These are phyloP conservation scores for Trachurus trachurus DNA, from an alignment of 2,797 vertebrate species.

Conservation along the genomic window DNA sequence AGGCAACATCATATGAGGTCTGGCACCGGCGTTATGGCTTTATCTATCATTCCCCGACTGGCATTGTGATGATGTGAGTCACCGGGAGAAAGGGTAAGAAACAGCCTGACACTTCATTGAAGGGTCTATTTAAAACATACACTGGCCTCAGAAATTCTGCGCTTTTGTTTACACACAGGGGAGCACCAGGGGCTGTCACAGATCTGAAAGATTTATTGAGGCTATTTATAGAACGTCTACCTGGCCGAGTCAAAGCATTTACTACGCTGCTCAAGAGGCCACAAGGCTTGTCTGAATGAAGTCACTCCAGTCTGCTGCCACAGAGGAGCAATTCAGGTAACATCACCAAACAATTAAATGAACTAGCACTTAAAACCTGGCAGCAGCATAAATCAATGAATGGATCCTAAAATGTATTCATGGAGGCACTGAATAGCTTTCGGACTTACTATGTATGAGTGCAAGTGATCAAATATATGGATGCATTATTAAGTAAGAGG, in stretches of 20 bases:
- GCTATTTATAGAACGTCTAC: conserved; percentile 69
- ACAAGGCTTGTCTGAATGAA: conserved; percentile 31
- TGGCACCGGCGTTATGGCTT: conserved; percentile 44
- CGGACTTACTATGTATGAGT: conserved; percentile 35
- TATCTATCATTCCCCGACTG: conserved; percentile 45
- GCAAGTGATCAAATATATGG: conserved; percentile 5
- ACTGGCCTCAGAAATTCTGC: conserved; percentile 22
- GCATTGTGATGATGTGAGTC: conserved; percentile 52
- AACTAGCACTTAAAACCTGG: conserved; percentile 44
- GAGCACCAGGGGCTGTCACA: conserved; percentile 40
- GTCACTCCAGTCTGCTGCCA: conserved; percentile 28
- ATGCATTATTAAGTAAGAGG: background rate
- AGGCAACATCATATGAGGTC: conserved; percentile 30
- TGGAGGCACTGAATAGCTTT: conserved; percentile 43
- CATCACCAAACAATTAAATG: conserved; percentile 43
- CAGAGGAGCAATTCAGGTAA: conserved; percentile 65
- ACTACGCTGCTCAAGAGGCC: conserved; percentile 44
- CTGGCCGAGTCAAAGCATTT: conserved; percentile 57
- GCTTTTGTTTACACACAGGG: conserved; percentile 57
- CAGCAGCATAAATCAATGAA: conserved; percentile 41
- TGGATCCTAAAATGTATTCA: conserved; percentile 53
- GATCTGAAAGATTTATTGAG: conserved; percentile 60
- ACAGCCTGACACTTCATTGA: conserved; percentile 27
- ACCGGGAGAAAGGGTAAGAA: conserved; percentile 3
- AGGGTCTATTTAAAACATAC: conserved; percentile 47